Percentiles rank a stretch among this genome's conserved stretches.
Conservation (phyloP, 2,113 vertebrate genomes). For the Columba janthina region DNA sequence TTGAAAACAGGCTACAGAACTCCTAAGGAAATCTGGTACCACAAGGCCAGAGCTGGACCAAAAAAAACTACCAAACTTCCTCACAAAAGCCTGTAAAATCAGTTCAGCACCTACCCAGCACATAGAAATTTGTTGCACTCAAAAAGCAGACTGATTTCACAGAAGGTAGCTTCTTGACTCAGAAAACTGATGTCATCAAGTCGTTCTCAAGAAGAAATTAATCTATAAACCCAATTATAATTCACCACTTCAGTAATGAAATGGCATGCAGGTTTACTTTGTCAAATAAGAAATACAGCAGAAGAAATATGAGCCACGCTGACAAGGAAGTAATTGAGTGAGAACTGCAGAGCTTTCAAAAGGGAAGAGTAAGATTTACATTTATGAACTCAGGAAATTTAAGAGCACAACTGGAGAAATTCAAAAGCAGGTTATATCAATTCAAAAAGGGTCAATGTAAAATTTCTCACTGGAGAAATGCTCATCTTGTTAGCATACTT, state of each 20-base stretch:
- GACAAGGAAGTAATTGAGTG: background rate
- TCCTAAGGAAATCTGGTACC: background rate
- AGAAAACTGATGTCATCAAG: background rate
- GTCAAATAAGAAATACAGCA: background rate
- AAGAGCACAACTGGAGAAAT: background rate
- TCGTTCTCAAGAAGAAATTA: background rate
- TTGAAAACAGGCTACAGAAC: background rate
- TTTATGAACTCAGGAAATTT: background rate
- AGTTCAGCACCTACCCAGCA: background rate
- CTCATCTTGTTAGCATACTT: background rate
- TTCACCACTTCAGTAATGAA: background rate
- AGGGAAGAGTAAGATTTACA: accelerated
- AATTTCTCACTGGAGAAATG: background rate
- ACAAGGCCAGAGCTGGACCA: background rate
- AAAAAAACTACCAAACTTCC: background rate
- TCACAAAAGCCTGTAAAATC: background rate
- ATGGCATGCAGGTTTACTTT: background rate
- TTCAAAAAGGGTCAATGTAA: background rate
- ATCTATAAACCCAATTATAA: background rate
- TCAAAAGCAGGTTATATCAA: background rate
- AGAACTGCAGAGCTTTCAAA: background rate
- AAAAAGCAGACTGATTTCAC: background rate
- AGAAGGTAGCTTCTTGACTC: background rate
- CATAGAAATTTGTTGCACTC: background rate
- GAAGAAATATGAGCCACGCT: background rate